phyloP scores from a whole-genome alignment of 2,797 vertebrate species.

The Macropodus opercularis region DNA sequence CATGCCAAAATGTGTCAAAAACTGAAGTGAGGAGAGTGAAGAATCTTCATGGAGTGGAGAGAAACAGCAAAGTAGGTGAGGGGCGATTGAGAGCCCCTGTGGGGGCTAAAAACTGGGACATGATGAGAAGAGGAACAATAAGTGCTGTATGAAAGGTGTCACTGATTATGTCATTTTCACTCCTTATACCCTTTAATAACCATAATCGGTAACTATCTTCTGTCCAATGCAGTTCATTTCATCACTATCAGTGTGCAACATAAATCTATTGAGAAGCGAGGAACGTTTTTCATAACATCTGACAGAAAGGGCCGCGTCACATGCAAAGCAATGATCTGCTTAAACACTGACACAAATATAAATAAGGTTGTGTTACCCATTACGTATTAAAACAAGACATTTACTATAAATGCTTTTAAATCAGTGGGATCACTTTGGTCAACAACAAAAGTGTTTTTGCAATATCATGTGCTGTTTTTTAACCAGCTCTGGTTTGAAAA shows the following conservation, averaged over 20 bases:
- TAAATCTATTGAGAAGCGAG: slow-evolving; percentile 2
- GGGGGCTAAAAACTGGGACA: slow-evolving; percentile 64
- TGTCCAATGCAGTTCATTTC: slow-evolving; percentile 11
- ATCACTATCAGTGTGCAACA: background rate
- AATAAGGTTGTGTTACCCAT: background rate
- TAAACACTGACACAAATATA: slow-evolving; percentile 1
- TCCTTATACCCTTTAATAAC: slow-evolving; percentile 34
- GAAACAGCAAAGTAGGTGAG: slow-evolving; percentile 55
- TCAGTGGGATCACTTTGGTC: background rate
- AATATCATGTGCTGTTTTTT: background rate
- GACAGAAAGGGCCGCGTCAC: background rate
- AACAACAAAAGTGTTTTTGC: background rate
- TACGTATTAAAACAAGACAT: no score
- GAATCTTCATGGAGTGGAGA: slow-evolving; percentile 45
- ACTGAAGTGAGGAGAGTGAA: slow-evolving; percentile 22
- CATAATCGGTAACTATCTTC: slow-evolving; percentile 30
- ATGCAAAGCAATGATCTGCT: background rate
- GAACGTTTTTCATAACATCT: background rate
- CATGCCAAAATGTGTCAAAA: slow-evolving; percentile 67
- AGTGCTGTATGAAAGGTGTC: slow-evolving; percentile 55
- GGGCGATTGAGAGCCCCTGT: slow-evolving; percentile 46
- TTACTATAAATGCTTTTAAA: no score
- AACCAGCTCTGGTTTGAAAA: background rate
- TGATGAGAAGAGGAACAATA: slow-evolving; percentile 30
- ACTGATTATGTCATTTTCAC: slow-evolving; percentile 53